A percentile compares a stretch with the other conserved stretches of the same genome.
Conservation (phyloP, 2,888 invertebrate genomes). For the Drosophila setosimentum region DNA sequence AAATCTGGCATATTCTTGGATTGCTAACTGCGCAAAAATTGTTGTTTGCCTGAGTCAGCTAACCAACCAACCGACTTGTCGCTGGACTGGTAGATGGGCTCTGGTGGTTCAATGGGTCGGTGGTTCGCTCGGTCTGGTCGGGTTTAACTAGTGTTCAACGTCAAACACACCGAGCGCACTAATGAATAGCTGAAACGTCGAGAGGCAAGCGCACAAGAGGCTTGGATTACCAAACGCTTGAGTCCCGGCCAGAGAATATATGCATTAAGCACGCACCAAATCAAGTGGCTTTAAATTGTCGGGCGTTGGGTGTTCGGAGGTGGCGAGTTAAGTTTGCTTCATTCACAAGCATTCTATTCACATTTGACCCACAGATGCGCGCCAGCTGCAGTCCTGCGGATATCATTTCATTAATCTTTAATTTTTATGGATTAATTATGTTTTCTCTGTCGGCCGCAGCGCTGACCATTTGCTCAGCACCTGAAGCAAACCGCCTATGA, state of each 20-base stretch:
- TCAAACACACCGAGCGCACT: conserved; percentile 31
- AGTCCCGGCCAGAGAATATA: conserved; percentile 56
- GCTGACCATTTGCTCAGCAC: conserved; percentile 12
- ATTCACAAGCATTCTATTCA: conserved; percentile 25
- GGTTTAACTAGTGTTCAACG: conserved; percentile 26
- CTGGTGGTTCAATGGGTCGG: neutral
- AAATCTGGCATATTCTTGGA: conserved; percentile 20
- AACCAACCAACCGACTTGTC: conserved; percentile 18
- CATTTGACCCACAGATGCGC: conserved; percentile 10
- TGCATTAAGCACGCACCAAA: conserved; percentile 74
- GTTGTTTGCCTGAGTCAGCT: conserved; percentile 51
- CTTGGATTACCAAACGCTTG: conserved; percentile 58
- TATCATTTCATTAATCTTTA: conserved; percentile 72
- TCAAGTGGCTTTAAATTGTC: conserved; percentile 77
- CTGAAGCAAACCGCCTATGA: conserved; percentile 22
- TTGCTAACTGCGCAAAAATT: conserved; percentile 50
- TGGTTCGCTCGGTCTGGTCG: conserved; percentile 7
- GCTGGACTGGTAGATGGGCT: neutral
- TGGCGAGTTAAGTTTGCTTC: conserved; percentile 38
- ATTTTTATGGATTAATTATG: conserved; percentile 74
- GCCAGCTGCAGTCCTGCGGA: conserved; percentile 28
- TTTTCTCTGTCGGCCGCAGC: conserved; percentile 3
- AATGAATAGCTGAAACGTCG: conserved; percentile 61
- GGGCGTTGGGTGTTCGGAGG: conserved; percentile 30
- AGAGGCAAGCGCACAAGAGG: conserved; percentile 56